Base-by-base conservation (phyloP, 2,797 vertebrate species). In the Pangasius mekongensis region DNA sequence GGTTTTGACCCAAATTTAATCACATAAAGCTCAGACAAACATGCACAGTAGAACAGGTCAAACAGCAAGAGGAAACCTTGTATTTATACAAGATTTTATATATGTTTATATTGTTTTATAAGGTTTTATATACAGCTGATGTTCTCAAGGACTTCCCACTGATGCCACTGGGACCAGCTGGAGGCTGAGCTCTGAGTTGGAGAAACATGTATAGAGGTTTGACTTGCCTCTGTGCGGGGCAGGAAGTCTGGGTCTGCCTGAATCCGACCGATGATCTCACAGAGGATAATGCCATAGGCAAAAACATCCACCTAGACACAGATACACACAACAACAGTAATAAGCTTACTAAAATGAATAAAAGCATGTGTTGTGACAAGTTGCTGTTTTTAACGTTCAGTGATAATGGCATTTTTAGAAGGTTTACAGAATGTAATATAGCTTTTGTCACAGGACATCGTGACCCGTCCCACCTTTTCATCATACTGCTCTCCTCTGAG, bases 241-340 rank as follows among this genome's bases (percentile, higher is more conserved):
- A 99, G 93, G 94, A 98, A 96, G 96, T 99, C 98, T 0, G 98
- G 98, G 93, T 99, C 98, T 0, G 98, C 98, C 1, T 98, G 97
- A 85, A 99, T 95, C 82, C 98, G 96, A 3, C 97, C 98, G 0
- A 99, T 99, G 83, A 96, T 93, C 95, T 99, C 98, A 4, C 98
- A 99, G 81, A 99, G 94, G 94, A 99, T 97, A 91, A 99, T 99
- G 64, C 98, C 98, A 0, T 96, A 99, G 0, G 98, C 97, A 76
- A 99, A 99, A 91, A 99, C 97, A 0, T 99, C 98, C 0, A 97
- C 98, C 98, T 99, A 93, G 74, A 66, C 33, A 84, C 30, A 84
- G 33, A 83, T 10, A 89, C 10, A 85, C n/a, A 88, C 60, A 52
- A 9, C 7, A 60, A 6, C 33, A 67, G 14, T 9, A 71, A 47